Percentiles rank a stretch among this genome's conserved stretches.
phyloP scores from a whole-genome alignment of 2,888 invertebrate species.

The Protodeltote pygarga region DNA sequence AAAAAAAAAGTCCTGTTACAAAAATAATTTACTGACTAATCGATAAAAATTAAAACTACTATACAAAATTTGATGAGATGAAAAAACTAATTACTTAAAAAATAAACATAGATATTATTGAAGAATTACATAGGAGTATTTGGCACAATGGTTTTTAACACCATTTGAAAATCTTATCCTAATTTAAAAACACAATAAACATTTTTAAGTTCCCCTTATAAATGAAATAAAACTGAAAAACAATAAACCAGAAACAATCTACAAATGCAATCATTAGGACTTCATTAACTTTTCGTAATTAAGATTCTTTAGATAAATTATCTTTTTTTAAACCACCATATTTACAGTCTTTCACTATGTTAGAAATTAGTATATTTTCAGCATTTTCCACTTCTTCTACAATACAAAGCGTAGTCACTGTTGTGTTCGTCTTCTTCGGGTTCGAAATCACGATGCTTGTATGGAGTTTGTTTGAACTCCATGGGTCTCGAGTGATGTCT shows the following conservation, averaged over 20 bases:
- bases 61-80: constrained; percentile 42
- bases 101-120: neutral
- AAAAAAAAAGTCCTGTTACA: constrained; percentile 22
- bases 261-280: constrained; percentile 42
- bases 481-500: constrained; percentile 47
- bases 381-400: constrained; percentile 71
- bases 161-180: constrained; percentile 27
- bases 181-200: constrained; percentile 7
- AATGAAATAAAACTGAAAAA: constrained; percentile 21
- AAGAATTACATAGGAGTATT: constrained; percentile 18
- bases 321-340: neutral
- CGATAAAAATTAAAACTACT: constrained; percentile 53
- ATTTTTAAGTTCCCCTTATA: constrained; percentile 5
- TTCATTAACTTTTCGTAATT: constrained; percentile 19
- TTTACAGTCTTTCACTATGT: constrained; percentile 38
- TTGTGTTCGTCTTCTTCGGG: constrained; percentile 63
- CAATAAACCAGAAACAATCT: constrained; percentile 21
- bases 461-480: constrained; percentile 44
- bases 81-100: constrained; percentile 11
- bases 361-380: constrained; percentile 38
- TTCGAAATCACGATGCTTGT: constrained; percentile 61
- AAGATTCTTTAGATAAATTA: neutral
- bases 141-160: constrained; percentile 38
- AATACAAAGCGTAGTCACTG: constrained; percentile 63
- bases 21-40: constrained; percentile 48